Percentiles rank a stretch among this genome's conserved stretches.
These are phyloP conservation scores for Lates calcarifer DNA, from an alignment of 2,113 vertebrate species.

Conservation along the genomic window DNA sequence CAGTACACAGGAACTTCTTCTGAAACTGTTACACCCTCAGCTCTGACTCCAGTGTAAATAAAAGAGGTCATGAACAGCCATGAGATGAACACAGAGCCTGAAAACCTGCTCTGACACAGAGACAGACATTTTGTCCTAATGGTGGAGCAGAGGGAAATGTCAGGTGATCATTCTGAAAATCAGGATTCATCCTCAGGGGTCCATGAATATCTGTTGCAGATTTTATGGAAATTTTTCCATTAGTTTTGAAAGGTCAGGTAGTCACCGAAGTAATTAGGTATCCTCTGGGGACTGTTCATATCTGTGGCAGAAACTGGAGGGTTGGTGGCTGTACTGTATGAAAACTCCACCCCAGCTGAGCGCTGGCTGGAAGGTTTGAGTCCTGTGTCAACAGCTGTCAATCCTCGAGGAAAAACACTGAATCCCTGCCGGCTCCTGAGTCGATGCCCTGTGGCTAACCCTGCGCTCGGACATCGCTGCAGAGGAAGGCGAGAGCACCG, in stretches of 20 bases:
- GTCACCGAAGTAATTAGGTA: conserved; percentile 1
- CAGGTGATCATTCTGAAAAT: conserved; percentile 10
- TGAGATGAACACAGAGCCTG: conserved; percentile 4
- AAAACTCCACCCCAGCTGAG: neutral
- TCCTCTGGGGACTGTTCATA: conserved; percentile 5
- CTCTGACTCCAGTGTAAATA: neutral
- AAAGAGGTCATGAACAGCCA: conserved; percentile 2
- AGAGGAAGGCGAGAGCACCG: neutral
- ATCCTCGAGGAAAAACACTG: conserved; percentile 7
- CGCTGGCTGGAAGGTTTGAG: neutral
- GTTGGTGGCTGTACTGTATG: neutral
- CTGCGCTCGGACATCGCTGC: neutral
- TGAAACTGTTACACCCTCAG: conserved; percentile 5
- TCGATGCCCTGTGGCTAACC: conserved; percentile 8
- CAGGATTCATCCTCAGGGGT: conserved; percentile 12
- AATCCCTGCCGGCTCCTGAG: neutral
- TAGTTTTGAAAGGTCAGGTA: conserved; percentile 36
- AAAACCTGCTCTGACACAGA: neutral
- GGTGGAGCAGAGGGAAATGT: conserved; percentile 29
- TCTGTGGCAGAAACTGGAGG: neutral
- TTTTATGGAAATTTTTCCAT: conserved; percentile 4
- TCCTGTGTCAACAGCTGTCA: neutral
- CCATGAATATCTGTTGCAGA: conserved; percentile 3
- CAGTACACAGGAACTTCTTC: conserved; percentile 15
- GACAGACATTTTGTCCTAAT: conserved; percentile 4